These are phyloP conservation scores for Pyrgus malvae DNA, from an alignment of 2,888 invertebrate species.

Conservation along the genomic window DNA sequence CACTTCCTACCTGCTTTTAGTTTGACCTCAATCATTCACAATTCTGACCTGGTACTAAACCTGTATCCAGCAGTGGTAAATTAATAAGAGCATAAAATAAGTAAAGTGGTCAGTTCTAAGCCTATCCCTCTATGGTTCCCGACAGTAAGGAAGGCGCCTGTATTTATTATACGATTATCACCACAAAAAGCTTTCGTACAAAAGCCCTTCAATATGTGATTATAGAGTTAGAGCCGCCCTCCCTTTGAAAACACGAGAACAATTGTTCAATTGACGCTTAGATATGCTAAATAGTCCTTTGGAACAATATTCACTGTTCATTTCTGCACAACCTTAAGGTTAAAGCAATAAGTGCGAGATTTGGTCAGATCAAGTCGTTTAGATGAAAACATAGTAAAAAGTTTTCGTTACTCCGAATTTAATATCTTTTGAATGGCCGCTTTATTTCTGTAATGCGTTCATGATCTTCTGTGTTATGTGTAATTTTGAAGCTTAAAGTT, in stretches of 20 bases:
- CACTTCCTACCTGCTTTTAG: too few relatives aligned
- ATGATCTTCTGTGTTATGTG: constrained; percentile 8
- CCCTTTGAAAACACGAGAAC: constrained; percentile 30
- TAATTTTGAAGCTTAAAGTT: constrained; percentile 5
- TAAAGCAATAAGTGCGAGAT: neutral
- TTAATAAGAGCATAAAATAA: neutral
- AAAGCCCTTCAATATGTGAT: constrained; percentile 40
- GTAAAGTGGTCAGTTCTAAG: neutral
- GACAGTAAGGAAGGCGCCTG: constrained; percentile 22
- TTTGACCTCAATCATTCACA: too few relatives aligned
- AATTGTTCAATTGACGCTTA: constrained; percentile 34
- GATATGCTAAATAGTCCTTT: constrained; percentile 38
- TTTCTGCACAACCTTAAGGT: neutral
- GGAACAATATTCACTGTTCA: constrained; percentile 16
- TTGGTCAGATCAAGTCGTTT: neutral
- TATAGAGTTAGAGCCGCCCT: constrained; percentile 35
- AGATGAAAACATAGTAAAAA: constrained; percentile 12
- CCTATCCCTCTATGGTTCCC: neutral
- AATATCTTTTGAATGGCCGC: constrained; percentile 28
- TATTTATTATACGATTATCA: constrained; percentile 45
- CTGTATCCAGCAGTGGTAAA: neutral
- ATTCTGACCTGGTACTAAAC: too few relatives aligned
- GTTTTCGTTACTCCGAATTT: constrained; percentile 26
- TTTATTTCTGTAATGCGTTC: constrained; percentile 18
- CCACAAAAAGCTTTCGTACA: constrained; percentile 42